Conservation (phyloP, 2,797 vertebrate species). For the Anabas testudineus region DNA sequence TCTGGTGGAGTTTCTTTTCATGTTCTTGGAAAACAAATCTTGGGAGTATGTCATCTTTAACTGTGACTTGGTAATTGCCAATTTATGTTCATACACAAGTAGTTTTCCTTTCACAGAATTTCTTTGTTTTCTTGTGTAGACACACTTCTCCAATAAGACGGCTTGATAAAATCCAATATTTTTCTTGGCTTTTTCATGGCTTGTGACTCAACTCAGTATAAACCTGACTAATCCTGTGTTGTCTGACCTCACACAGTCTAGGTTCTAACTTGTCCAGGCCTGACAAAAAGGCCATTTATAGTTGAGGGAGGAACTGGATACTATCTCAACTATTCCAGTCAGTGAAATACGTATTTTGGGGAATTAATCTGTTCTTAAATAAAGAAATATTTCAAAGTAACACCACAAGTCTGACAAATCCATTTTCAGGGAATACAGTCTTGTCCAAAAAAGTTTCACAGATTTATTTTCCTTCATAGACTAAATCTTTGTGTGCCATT, state of each 20-base stretch:
- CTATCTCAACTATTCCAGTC: no score
- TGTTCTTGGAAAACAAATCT: constrained; percentile 57
- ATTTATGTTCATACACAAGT: constrained; percentile 27
- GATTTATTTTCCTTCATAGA: no score
- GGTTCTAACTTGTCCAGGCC: constrained; percentile 14
- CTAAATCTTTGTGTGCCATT: no score
- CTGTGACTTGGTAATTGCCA: constrained; percentile 38
- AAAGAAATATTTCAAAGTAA: no score
- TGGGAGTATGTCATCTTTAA: constrained; percentile 34
- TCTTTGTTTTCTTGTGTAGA: constrained; percentile 26
- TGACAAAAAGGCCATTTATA: no score
- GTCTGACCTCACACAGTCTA: constrained; percentile 19
- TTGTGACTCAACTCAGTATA: constrained; percentile 64
- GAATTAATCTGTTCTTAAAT: no score
- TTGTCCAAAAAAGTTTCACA: no score
- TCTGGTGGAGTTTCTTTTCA: constrained; percentile 57
- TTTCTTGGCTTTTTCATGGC: constrained; percentile 50
- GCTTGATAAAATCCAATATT: constrained; percentile 45
- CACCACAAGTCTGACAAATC: no score
- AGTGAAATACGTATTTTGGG: no score
- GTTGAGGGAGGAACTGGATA: no score
- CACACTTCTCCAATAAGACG: constrained; percentile 52
- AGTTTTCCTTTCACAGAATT: constrained; percentile 21
- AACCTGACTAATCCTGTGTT: not conserved
- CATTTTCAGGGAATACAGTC: no score